Evolutionary conservation across 2,888 invertebrate genomes (phyloP), one percentile per base, ranked within the genome.

Genomic region (Tortrix viridana): DNA sequence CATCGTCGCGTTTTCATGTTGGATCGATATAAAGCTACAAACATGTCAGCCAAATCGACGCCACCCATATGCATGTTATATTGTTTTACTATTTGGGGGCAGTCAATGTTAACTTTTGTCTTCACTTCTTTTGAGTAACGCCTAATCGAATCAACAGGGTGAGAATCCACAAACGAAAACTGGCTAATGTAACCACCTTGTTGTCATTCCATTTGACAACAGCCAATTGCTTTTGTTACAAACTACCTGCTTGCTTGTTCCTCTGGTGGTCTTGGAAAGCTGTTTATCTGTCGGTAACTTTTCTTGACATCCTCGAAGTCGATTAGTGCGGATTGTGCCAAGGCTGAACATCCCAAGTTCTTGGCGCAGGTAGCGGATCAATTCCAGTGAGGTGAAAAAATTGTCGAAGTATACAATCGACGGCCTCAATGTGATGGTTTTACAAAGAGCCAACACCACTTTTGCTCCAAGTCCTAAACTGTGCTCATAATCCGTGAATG

Each of bases 301-400:
- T 20, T 59, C 48, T 50, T 64, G 64, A 32, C 65, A 65, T 41
- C 63, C 65, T 44, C 67, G 55, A 58, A 63, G 56, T n/a, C 67
- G 65, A 52, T 65, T 67, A n/a, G 38, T 37, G 18, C 60, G 63
- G 38, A 64, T 47, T 32, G 60, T 64, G 18, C 65, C 67, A 16
- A 67, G 60, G 47, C 67, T 67, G 44, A 64, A 58, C 26, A 63
- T 63, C n/a, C 63, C 63, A 19, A 60, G 37, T 22, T 54, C 59
- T 22, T 67, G 46, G 54, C 65, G 38, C 52, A 67, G 57, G 50
- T 61, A 61, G 19, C 44, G 38, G 23, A 67, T 49, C 47, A 65
- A 47, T 37, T 67, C 67, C 41, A 65, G 50, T 1, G 62, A 67
- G 23, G 64, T 65, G 53, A 55, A 66, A 60, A 55, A 66, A 23